Percentiles rank a stretch among this genome's conserved stretches.
These are phyloP conservation scores for Nicator chloris DNA, from an alignment of 2,113 vertebrate species.

Conservation along the genomic window DNA sequence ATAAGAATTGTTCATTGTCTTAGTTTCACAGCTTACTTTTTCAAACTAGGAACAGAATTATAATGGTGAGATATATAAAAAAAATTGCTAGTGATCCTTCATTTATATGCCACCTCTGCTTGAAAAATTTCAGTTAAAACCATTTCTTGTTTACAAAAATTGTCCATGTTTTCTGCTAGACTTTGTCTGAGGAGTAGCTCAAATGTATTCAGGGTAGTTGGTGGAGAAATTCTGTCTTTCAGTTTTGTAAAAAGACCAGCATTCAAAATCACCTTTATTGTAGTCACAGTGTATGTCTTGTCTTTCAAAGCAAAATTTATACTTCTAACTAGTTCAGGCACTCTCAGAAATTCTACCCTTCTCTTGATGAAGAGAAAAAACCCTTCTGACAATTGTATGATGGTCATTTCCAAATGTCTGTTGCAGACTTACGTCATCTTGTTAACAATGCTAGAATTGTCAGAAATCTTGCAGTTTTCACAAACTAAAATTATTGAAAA, in stretches of 20 bases:
- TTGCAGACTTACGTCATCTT: neutral
- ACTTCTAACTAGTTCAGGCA: neutral
- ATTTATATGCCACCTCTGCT: neutral
- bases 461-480: constrained; percentile 6
- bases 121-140: neutral
- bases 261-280: neutral
- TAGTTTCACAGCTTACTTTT: neutral
- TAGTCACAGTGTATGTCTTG: neutral
- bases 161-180: neutral
- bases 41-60: neutral
- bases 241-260: neutral
- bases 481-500: constrained; percentile 29
- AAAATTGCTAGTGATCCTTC: neutral
- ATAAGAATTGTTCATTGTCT: neutral
- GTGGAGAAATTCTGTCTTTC: neutral
- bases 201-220: neutral
- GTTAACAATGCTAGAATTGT: neutral
- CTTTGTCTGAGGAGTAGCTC: neutral
- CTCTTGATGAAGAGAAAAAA: neutral
- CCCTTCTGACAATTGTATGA: neutral
- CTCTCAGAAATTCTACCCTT: neutral
- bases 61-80: neutral
- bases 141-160: neutral
- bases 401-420: neutral
- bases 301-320: neutral